Evolutionary conservation across 30 jellyfish, hydroid and myxozoan genomes (phyloP), one percentile per base, ranked within the genome.

Genomic region (Chrysaora quinquecirrha): DNA sequence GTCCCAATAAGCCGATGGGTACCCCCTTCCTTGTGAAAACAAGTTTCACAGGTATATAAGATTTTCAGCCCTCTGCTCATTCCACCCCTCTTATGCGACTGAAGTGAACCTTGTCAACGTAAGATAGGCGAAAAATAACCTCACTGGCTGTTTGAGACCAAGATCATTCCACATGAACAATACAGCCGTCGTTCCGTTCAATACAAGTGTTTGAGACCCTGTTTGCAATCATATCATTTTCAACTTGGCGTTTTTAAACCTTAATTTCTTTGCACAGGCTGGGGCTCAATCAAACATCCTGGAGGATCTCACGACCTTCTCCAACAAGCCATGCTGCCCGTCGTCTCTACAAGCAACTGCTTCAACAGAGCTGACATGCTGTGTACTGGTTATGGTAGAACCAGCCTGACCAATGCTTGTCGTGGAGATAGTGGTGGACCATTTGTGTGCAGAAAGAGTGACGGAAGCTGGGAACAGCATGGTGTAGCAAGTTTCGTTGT

Each of bases 351-450:
- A 14, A 50, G 18, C 30, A 66, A 80, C 32, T 89, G 95, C 87
- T 68, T 69, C 73, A 66, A 89, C 83, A 46, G 88, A 63, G 22
- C 1, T 2, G 94, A 82, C 74, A 70, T 82, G 77, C 91, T 89
- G 20, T 89, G 97, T 83, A 80, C 88, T 19, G 97, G 97, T 23
- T 78, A 56, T 64, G 97, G 97, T 20, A 62, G 38, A 35, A 43
- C 78, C 1, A 73, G 84, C 88, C 74, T 46, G 34, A 71, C 80
- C 52, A 88, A 78, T 48, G 97, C 93, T 0, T 90, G 97, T 66
- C 89, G 87, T 23, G 97, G 95, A 3, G 97, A 90, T 61, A 80
- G 89, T 73, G 97, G 97, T 2, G 97, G 97, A 14, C 97, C 97
- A 28, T 64, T 83, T 14, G 97, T 78, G 2, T 90, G 97, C 92